Evolutionary conservation across 2,113 vertebrate species (phyloP).

Genomic region (Panurus biarmicus): DNA sequence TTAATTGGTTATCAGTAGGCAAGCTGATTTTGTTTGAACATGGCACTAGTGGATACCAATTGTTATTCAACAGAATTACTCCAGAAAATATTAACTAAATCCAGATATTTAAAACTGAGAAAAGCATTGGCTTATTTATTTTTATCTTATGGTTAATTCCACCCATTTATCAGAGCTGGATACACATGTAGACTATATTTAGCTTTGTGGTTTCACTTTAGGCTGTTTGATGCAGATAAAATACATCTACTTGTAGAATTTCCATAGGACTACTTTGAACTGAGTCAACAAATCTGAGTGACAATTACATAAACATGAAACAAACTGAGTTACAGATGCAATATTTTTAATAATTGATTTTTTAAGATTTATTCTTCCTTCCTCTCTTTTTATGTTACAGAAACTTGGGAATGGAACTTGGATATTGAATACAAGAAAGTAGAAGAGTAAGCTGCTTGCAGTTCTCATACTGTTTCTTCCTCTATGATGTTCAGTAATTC

Average conservation of each 20-base stretch:
- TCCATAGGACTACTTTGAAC: background rate
- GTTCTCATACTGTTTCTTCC: background rate
- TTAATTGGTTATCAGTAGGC: background rate
- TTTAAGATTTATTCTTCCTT: background rate
- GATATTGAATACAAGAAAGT: constrained; percentile 18
- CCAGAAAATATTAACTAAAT: background rate
- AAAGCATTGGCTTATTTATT: background rate
- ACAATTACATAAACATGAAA: background rate
- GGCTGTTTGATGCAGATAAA: background rate
- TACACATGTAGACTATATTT: background rate
- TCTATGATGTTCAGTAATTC: background rate
- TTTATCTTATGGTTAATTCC: background rate
- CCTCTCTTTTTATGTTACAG: constrained; percentile 20
- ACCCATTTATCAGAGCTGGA: background rate
- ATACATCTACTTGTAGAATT: background rate
- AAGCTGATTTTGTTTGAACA: background rate
- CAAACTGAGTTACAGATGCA: background rate
- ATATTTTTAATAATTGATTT: background rate
- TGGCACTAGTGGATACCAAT: background rate
- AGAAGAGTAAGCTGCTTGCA: background rate
- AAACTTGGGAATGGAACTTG: background rate
- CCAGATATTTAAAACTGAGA: background rate
- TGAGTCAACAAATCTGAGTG: background rate
- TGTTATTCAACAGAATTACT: background rate
- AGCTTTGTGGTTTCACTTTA: background rate